Conservation (phyloP, 2,888 invertebrate species). For the Zygaena filipendulae region DNA sequence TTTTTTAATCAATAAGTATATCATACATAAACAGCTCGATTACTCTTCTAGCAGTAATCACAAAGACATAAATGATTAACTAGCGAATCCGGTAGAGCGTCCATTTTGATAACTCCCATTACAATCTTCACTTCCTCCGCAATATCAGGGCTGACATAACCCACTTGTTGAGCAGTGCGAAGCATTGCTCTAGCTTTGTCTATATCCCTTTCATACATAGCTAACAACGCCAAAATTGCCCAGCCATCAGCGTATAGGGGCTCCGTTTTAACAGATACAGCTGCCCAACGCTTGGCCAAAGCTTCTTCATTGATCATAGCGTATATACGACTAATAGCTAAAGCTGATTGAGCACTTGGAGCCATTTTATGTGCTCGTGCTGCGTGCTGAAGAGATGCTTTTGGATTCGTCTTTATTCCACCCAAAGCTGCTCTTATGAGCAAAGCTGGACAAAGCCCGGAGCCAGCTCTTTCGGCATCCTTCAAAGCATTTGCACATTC, state of each 20-base stretch:
- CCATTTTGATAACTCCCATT: conserved; percentile 29
- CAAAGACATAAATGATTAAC: conserved; percentile 43
- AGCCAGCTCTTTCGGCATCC: conserved; percentile 38
- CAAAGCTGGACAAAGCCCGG: conserved; percentile 29
- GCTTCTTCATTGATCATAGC: conserved; percentile 28
- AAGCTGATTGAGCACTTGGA: conserved; percentile 42
- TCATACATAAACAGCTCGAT: background rate
- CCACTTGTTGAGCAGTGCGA: conserved; percentile 46
- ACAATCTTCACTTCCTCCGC: conserved; percentile 31
- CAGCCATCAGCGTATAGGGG: conserved; percentile 50
- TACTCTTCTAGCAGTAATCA: conserved; percentile 28
- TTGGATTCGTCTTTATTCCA: conserved; percentile 27
- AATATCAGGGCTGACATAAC: conserved; percentile 37
- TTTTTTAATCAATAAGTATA: too few species aligned
- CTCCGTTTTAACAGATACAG: conserved; percentile 43
- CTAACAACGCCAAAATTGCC: conserved; percentile 45
- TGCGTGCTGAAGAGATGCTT: conserved; percentile 41
- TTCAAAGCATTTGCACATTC: conserved; percentile 34
- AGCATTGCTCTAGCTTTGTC: conserved; percentile 41
- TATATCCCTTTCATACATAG: conserved; percentile 34
- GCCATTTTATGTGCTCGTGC: conserved; percentile 43
- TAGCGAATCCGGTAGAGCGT: conserved; percentile 34
- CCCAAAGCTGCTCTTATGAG: conserved; percentile 37
- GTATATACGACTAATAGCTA: conserved; percentile 41
- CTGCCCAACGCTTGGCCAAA: conserved; percentile 46